Evolutionary conservation across 2,113 vertebrate genomes (phyloP), one percentile per base, ranked within the genome.

Genomic region (Tylochromis polylepis): DNA sequence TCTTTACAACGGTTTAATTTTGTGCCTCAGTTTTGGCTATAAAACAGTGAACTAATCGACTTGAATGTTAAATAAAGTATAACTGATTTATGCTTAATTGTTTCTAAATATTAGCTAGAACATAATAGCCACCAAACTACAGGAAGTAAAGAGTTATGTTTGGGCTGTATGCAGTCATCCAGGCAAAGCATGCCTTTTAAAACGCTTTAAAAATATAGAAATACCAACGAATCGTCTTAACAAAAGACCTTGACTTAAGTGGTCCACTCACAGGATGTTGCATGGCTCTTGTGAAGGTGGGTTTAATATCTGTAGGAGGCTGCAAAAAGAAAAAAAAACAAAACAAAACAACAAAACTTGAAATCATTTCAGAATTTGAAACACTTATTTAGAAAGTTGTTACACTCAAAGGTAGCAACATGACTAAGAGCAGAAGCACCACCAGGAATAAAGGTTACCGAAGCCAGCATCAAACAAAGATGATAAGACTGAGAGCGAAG

Each of bases 1-100:
- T 93, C 92, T 88, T 87, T 81, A 91, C 87, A 82, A 46, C 85
- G 49, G 89, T 79, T 91, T 88, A 14, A 90, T 81, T 91, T 89
- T 55, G 38, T 49, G 58, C 81, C 38, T 14, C 22, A 59, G 20
- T 85, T 59, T 82, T 56, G 72, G 60, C 72, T 22, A 55, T 51
- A 43, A 88, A 87, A 87, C 46, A 16, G 29, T 46, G 12, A 75
- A 77, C 65, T 22, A 24, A 57, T 85, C 36, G 24, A 14, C 75
- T 27, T 16, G 4, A 29, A 70, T 22, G 6, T 53, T 14, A 75
- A 84, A 58, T 86, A 56, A 81, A 46, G 62, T 55, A 22, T 20
- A 36, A 72, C 24, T 51, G 80, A 88, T 11, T 82, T 75, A 24
- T 34, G 29, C 67, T 67, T 43, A 11, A 34, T 60, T 81, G 65